Base-by-base conservation (phyloP, 1,140 invertebrate species). In the Hypothenemus hampei region DNA sequence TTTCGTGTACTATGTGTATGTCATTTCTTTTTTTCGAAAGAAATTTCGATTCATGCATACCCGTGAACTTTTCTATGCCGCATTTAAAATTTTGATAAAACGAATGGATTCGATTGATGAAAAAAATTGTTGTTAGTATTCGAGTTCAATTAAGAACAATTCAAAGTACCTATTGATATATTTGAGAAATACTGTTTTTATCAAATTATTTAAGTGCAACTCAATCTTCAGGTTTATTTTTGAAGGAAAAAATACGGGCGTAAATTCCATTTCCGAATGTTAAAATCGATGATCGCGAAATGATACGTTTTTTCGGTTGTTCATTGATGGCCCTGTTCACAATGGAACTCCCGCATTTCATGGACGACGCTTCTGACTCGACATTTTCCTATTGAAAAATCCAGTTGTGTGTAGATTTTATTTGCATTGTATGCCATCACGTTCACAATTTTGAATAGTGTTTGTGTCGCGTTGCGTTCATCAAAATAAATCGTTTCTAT, bases 351-450 rank as follows among this genome's bases (percentile, higher is more conserved):
- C 49, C 22, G 36, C 36, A 41, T 51, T 37, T 51, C 41, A 51
- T 41, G 24, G 49, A 16, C 8, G 39, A 43, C 49, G 40, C 37
- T 23, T 10, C 49, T 51, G 51, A 53, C 51, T 53, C 51, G 51
- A 36, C 51, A 41, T 13, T 53, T 53, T 41, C 51, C 40, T 46
- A 53, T 53, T 53, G 24, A 53, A 53, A 45, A 53, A n/a, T 35
- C 45, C 51, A 18, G 39, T 45, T 37, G 22, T 45, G 37, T 51
- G 36, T 35, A 41, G 43, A 45, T 44, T 53, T 46, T 46, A 46
- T 53, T 53, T 53, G 37, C 51, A 53, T 53, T 53, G 51, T 51
- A 21, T 44, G 18, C 36, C 26, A 53, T 53, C 51, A 45, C 51
- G 51, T 53, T 40, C 21, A 15, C 36, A 20, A 53, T 46, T 23